phyloP scores from a whole-genome alignment of 2,113 vertebrate genomes.

The Pachycephala philippinensis region DNA sequence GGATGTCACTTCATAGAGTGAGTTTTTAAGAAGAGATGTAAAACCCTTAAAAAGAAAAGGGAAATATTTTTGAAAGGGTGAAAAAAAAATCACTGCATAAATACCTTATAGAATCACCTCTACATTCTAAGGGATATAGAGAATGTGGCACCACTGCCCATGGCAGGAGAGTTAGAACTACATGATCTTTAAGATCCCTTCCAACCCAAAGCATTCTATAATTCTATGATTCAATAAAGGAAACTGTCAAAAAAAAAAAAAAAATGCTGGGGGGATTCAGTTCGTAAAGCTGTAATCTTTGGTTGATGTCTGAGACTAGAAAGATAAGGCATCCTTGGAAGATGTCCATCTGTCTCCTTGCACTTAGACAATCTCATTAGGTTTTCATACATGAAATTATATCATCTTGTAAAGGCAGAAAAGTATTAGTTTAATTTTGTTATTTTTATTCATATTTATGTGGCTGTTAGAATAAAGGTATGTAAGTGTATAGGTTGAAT shows the following conservation, averaged over 20 bases:
- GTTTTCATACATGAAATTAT: neutral
- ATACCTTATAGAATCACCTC: fast-evolving
- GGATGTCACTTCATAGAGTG: fast-evolving
- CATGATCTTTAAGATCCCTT: neutral
- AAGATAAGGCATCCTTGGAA: neutral
- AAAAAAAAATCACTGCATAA: neutral
- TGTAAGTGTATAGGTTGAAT: neutral
- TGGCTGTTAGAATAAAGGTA: neutral
- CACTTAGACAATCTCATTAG: neutral
- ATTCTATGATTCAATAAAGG: neutral
- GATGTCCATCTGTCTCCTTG: neutral
- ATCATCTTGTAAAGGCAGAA: neutral
- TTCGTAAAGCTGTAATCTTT: fast-evolving
- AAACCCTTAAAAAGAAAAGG: neutral
- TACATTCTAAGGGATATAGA: neutral
- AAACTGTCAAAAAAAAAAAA: neutral
- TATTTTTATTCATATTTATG: neutral
- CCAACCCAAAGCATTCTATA: neutral
- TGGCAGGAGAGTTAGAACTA: neutral
- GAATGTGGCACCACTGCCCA: neutral
- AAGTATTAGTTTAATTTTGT: neutral
- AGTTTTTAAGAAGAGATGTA: neutral
- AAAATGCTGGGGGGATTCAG: fast-evolving
- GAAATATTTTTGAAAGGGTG: neutral
- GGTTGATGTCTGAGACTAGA: neutral